phyloP scores from a whole-genome alignment of 1,140 invertebrate species.

The Contarinia nasturtii region DNA sequence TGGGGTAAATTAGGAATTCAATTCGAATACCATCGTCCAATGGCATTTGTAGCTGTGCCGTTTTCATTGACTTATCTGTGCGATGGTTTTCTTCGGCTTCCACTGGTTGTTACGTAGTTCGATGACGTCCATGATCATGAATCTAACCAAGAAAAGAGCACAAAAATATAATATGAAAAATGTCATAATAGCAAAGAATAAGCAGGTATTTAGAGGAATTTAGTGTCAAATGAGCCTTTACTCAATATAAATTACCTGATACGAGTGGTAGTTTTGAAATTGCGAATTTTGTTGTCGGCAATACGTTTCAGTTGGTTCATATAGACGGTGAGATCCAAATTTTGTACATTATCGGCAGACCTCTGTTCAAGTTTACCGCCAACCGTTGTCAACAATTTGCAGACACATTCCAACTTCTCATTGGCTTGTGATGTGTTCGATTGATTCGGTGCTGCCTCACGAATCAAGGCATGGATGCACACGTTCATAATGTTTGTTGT shows the following conservation, averaged over 20 bases:
- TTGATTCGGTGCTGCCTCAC: slow-evolving; percentile 8
- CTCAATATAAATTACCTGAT: slow-evolving; percentile 44
- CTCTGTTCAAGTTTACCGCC: slow-evolving; percentile 25
- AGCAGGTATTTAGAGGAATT: slow-evolving; percentile 16
- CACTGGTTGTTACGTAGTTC: slow-evolving; percentile 70
- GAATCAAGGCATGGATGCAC: slow-evolving; percentile 65
- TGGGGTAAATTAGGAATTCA: too few species aligned
- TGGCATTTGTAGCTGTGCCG: too few species aligned
- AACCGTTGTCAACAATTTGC: slow-evolving; percentile 76
- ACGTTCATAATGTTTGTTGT: slow-evolving; percentile 75
- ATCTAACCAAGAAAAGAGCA: slow-evolving; percentile 34
- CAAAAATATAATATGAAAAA: background rate
- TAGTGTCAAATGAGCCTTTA: slow-evolving; percentile 11
- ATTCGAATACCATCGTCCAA: too few species aligned
- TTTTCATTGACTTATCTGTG: too few species aligned
- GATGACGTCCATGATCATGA: slow-evolving; percentile 90
- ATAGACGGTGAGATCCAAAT: background rate
- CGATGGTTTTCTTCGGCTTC: slow-evolving; percentile 33
- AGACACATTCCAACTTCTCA: slow-evolving; percentile 83
- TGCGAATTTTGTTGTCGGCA: background rate
- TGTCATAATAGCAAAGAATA: slow-evolving; percentile 44
- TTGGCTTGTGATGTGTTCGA: slow-evolving; percentile 36
- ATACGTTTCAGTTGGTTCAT: background rate
- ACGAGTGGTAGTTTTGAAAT: slow-evolving; percentile 36
- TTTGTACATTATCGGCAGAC: slow-evolving; percentile 7